A percentile compares a stretch with the other conserved stretches of the same genome.
phyloP scores from a whole-genome alignment of 1,140 invertebrate species.

The Tetramorium simillimum region DNA sequence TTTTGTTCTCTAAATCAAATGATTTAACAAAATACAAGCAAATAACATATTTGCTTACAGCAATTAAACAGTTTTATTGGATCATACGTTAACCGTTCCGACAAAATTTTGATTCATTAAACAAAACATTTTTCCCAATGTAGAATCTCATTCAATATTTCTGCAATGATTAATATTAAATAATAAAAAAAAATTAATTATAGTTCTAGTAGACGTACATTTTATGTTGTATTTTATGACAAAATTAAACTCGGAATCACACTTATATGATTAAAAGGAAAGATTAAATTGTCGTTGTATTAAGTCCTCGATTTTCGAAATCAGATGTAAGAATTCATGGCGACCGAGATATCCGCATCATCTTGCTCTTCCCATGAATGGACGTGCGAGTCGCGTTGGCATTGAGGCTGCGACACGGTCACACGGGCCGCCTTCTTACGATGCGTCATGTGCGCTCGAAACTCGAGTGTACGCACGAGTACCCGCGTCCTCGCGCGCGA shows the following conservation, averaged over 20 bases:
- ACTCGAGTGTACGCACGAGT: slow-evolving; percentile 26
- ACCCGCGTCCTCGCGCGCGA: not conserved
- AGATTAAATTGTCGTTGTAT: not conserved
- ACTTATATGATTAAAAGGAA: not conserved
- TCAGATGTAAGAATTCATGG: not conserved
- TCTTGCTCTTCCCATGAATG: slow-evolving; percentile 77
- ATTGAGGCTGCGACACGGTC: slow-evolving; percentile 68
- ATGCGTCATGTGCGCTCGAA: slow-evolving; percentile 46
- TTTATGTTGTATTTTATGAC: not conserved
- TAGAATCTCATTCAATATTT: not conserved
- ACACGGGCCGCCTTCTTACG: slow-evolving; percentile 40
- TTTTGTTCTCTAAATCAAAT: no score
- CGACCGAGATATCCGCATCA: slow-evolving; percentile 51
- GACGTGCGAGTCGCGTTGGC: slow-evolving; percentile 71
- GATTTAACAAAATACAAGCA: no score
- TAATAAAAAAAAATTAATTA: not conserved
- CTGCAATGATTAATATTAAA: not conserved
- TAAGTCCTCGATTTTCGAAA: not conserved
- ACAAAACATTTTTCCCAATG: no score
- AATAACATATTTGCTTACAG: no score
- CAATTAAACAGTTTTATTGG: no score
- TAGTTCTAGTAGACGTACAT: not conserved
- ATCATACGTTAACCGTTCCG: no score
- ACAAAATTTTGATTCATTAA: no score
- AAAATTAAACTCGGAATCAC: not conserved